Percentiles rank a stretch among this genome's conserved stretches.
These are phyloP conservation scores for Zoanthus sansibaricus DNA, from an alignment of 92 coral and sea anemone species.

Conservation along the genomic window DNA sequence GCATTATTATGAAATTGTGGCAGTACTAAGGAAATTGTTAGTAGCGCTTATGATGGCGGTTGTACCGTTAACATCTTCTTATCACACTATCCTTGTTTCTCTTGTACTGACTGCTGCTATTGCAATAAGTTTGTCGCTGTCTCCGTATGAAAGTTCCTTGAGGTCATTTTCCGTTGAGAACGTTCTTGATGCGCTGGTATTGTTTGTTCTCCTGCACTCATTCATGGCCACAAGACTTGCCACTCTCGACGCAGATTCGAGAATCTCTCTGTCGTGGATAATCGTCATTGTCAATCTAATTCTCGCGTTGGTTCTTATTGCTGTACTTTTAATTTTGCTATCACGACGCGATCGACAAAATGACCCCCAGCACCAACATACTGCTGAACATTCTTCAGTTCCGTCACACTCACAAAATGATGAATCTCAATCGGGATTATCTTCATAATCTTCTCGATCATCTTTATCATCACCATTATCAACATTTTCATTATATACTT, in stretches of 20 bases:
- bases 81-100: conserved; percentile 63
- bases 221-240: conserved; percentile 64
- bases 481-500: no score
- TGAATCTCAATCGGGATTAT: no score
- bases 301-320: conserved; percentile 27
- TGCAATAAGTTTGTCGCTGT: conserved; percentile 24
- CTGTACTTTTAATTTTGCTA: conserved; percentile 21
- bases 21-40: conserved; percentile 59
- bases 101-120: conserved; percentile 51
- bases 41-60: conserved; percentile 62
- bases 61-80: conserved; percentile 54
- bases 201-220: conserved; percentile 64
- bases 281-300: conserved; percentile 50
- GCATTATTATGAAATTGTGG: conserved; percentile 55
- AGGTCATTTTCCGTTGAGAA: conserved; percentile 46
- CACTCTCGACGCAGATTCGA: conserved; percentile 35
- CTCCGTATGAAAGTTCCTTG: conserved; percentile 44
- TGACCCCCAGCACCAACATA: no score
- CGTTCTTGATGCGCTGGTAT: conserved; percentile 48
- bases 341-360: background rate
- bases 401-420: no score
- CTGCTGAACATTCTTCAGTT: no score
- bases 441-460: no score
- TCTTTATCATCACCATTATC: no score
- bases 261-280: conserved; percentile 41